These are phyloP conservation scores for Achlya flavicornis DNA, from an alignment of 2,888 invertebrate genomes.

Conservation along the genomic window DNA sequence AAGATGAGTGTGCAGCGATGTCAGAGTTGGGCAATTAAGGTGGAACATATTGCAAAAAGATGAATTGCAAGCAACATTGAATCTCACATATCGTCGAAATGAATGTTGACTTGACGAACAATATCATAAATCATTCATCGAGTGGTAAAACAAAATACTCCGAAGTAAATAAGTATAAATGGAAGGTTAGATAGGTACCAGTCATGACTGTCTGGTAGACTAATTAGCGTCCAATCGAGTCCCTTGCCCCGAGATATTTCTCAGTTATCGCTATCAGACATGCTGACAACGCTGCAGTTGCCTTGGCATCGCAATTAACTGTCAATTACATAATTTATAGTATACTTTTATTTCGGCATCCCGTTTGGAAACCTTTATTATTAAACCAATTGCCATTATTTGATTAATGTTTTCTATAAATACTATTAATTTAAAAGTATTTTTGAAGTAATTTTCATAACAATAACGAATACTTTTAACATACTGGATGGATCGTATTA, in stretches of 20 bases:
- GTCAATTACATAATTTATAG: conserved; percentile 60
- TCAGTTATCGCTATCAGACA: conserved; percentile 58
- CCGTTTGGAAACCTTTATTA: background rate
- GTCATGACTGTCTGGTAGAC: conserved; percentile 64
- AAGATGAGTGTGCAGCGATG: conserved; percentile 33
- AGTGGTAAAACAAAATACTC: conserved; percentile 27
- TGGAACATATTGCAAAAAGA: conserved; percentile 27
- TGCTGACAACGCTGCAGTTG: conserved; percentile 48
- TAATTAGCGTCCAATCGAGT: conserved; percentile 73
- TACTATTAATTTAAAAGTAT: background rate
- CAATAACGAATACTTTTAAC: conserved; percentile 1
- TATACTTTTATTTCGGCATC: conserved; percentile 27
- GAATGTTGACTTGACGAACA: conserved; percentile 29
- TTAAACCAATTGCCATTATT: conserved; percentile 2
- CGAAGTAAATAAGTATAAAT: conserved; percentile 24
- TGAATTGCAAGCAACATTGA: conserved; percentile 26
- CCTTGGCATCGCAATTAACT: conserved; percentile 64
- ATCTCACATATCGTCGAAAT: conserved; percentile 32
- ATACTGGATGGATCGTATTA: background rate
- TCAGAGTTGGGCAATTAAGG: conserved; percentile 39
- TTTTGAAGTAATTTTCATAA: background rate
- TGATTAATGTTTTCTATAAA: background rate
- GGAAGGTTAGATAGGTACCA: conserved; percentile 48
- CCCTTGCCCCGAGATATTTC: conserved; percentile 66
- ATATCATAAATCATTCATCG: conserved; percentile 26